Evolutionary conservation across 2,888 invertebrate species (phyloP).

Genomic region (Coleophora flavipennella): DNA sequence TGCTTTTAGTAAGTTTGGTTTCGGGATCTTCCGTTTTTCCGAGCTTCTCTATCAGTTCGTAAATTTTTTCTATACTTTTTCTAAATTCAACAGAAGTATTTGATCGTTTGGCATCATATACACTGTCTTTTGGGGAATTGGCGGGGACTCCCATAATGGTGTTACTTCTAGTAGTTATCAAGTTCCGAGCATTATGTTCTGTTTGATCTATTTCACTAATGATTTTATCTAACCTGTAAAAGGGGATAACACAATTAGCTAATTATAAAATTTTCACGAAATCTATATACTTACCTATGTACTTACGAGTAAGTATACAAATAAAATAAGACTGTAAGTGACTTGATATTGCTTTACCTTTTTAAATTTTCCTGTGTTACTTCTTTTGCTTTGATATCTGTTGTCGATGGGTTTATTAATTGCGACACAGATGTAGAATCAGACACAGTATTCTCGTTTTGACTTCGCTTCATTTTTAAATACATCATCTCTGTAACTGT

Average conservation of each 20-base stretch:
- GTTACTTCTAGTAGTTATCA: conserved; percentile 11
- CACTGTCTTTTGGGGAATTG: conserved; percentile 20
- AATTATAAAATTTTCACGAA: too few relatives aligned
- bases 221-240: not conserved
- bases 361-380: not conserved
- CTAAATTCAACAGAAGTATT: conserved; percentile 37
- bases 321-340: too few relatives aligned
- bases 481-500: conserved; percentile 48
- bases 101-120: conserved; percentile 23
- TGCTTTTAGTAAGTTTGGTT: conserved; percentile 17
- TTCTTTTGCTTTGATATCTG: conserved; percentile 14
- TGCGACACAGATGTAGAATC: conserved; percentile 30
- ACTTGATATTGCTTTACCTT: conserved; percentile 1
- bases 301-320: too few relatives aligned
- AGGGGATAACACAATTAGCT: not conserved
- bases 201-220: conserved; percentile 4
- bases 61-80: conserved; percentile 57
- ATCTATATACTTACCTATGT: too few relatives aligned
- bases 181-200: conserved; percentile 2
- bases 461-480: conserved; percentile 28
- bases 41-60: conserved; percentile 44
- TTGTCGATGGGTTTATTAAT: conserved; percentile 15
- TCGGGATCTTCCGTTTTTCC: conserved; percentile 23
- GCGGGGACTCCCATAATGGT: conserved; percentile 18
- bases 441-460: conserved; percentile 18